Conservation (phyloP, 2,113 vertebrate species). For the Sinocyclocheilus grahami region DNA sequence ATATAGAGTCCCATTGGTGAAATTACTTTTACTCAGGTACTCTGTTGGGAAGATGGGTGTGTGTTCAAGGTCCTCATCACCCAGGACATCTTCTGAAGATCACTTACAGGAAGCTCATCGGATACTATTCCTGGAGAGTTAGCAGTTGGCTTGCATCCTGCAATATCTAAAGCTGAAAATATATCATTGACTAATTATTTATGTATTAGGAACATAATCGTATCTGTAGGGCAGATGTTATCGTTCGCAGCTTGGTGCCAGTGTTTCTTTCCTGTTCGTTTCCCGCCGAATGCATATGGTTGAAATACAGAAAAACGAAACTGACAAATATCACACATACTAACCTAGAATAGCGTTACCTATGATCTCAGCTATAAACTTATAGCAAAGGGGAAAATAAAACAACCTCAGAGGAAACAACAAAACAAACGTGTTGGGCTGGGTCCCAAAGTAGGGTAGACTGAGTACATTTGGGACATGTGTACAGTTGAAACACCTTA, state of each 20-base stretch:
- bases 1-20: not conserved
- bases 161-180: not conserved
- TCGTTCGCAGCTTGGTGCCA: not conserved
- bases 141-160: not conserved
- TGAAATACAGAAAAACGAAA: not conserved
- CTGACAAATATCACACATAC: not conserved
- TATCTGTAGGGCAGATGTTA: not conserved
- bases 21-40: not conserved
- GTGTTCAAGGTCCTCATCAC: not conserved
- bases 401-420: not conserved
- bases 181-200: not conserved
- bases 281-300: not conserved
- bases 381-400: not conserved
- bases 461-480: too few relatives aligned
- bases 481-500: too few relatives aligned
- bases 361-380: not conserved
- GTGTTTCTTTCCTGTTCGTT: constrained; percentile 5
- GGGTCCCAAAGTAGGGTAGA: not conserved
- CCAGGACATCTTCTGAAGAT: not conserved
- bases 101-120: not conserved
- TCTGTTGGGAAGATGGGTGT: not conserved
- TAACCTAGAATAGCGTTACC: not conserved
- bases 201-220: not conserved
- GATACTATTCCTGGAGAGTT: not conserved
- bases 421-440: not conserved